Conservation (phyloP, 2,113 vertebrate species). For the Henicopernis longicauda region DNA sequence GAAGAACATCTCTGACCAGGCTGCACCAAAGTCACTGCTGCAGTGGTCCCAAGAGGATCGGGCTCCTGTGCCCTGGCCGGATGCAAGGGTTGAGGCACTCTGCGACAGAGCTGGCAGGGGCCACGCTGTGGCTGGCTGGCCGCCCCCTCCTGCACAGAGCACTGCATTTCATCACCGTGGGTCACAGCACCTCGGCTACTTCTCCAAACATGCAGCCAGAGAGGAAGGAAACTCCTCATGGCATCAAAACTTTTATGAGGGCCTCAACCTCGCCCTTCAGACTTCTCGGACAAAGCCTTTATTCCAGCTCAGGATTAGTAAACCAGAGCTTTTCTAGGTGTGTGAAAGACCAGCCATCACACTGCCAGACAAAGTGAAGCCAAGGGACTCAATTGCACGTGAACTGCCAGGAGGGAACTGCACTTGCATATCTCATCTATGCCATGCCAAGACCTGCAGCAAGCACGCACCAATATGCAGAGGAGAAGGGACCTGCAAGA, state of each 20-base stretch:
- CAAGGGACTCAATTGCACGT: fast-evolving
- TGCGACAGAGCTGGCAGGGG: fast-evolving
- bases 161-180: background rate
- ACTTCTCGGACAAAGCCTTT: background rate
- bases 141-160: fast-evolving
- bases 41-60: fast-evolving
- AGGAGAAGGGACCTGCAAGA: too few species aligned
- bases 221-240: background rate
- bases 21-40: background rate
- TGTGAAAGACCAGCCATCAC: background rate
- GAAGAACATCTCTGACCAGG: background rate
- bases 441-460: fast-evolving
- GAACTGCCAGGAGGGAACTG: background rate
- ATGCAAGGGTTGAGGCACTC: fast-evolving
- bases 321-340: background rate
- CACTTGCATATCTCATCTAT: fast-evolving
- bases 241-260: background rate
- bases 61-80: background rate
- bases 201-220: background rate
- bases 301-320: background rate
- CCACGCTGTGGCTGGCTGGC: fast-evolving
- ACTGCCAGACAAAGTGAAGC: too few species aligned
- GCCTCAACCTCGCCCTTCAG: background rate
- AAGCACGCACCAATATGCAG: fast-evolving
- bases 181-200: background rate